Conservation (phyloP, 2,797 vertebrate species). For the Okamejei kenojei region DNA sequence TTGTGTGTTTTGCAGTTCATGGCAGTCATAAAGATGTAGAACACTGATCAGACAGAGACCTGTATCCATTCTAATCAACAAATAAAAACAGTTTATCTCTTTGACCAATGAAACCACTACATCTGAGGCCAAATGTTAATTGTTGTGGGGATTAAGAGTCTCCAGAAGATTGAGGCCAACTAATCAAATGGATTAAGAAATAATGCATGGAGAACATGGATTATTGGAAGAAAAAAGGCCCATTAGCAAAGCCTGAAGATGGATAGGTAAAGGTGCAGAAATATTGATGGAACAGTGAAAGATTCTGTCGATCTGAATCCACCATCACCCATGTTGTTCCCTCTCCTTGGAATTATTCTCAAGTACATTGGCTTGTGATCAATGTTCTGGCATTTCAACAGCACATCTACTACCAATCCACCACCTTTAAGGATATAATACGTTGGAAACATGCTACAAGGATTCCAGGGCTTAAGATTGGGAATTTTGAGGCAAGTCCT, state of each 20-base stretch:
- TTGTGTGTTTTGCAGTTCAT: background rate
- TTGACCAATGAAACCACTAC: background rate
- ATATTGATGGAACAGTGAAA: background rate
- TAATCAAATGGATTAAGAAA: background rate
- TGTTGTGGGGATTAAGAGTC: background rate
- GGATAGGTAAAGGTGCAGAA: too few species aligned
- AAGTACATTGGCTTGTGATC: background rate
- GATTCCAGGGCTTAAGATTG: background rate
- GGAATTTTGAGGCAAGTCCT: background rate
- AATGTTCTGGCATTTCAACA: background rate
- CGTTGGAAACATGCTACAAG: background rate
- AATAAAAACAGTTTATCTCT: too few species aligned
- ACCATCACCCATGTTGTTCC: background rate
- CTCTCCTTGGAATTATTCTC: background rate
- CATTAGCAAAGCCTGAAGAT: too few species aligned
- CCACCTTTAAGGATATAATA: background rate
- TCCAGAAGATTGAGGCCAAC: background rate
- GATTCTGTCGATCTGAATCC: background rate
- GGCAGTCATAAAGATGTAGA: too few species aligned
- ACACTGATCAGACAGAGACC: too few species aligned
- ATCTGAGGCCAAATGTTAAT: background rate
- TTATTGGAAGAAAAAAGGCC: background rate
- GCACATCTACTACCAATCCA: background rate
- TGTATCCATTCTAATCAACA: too few species aligned
- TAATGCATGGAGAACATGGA: background rate